These are phyloP conservation scores for Drosophila quinaria DNA, from an alignment of 2,888 invertebrate genomes.

Conservation along the genomic window DNA sequence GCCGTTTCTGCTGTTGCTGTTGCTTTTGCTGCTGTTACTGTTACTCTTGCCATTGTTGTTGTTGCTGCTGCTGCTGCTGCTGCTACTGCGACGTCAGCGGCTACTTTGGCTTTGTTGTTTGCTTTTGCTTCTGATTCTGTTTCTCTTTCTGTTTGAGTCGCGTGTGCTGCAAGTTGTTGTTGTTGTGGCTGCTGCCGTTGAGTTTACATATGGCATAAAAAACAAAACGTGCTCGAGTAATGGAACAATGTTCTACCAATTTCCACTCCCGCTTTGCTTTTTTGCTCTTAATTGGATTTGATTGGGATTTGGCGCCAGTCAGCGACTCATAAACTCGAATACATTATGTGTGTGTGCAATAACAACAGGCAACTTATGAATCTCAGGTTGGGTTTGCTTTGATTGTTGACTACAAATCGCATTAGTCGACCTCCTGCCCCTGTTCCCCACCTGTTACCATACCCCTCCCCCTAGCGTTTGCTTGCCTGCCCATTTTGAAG, in stretches of 20 bases:
- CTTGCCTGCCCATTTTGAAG: slow-evolving; percentile 31
- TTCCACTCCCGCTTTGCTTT: slow-evolving; percentile 9
- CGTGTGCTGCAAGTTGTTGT: slow-evolving; percentile 38
- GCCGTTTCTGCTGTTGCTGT: slow-evolving; percentile 27
- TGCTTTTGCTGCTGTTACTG: slow-evolving; percentile 25
- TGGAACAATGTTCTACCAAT: slow-evolving; percentile 55
- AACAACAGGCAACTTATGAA: slow-evolving; percentile 33
- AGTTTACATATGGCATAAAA: slow-evolving; percentile 63
- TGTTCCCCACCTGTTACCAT: not conserved
- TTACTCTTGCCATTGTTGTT: slow-evolving; percentile 30
- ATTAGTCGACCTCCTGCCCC: slow-evolving; percentile 41
- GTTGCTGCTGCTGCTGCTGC: slow-evolving; percentile 22
- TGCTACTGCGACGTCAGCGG: slow-evolving; percentile 25
- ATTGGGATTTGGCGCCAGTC: slow-evolving; percentile 70
- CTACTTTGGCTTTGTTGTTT: slow-evolving; percentile 50
- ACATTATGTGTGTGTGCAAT: slow-evolving; percentile 16
- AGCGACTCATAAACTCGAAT: slow-evolving; percentile 53
- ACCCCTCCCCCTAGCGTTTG: not conserved
- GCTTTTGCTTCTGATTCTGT: slow-evolving; percentile 45
- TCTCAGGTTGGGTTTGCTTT: slow-evolving; percentile 35
- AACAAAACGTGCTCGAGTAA: slow-evolving; percentile 62
- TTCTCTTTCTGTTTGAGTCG: slow-evolving; percentile 30
- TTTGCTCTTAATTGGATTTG: slow-evolving; percentile 77
- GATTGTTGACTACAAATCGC: slow-evolving; percentile 63
- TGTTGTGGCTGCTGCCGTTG: slow-evolving; percentile 30